Conservation (phyloP, 2,797 vertebrate genomes). For the Bovichtus variegatus region DNA sequence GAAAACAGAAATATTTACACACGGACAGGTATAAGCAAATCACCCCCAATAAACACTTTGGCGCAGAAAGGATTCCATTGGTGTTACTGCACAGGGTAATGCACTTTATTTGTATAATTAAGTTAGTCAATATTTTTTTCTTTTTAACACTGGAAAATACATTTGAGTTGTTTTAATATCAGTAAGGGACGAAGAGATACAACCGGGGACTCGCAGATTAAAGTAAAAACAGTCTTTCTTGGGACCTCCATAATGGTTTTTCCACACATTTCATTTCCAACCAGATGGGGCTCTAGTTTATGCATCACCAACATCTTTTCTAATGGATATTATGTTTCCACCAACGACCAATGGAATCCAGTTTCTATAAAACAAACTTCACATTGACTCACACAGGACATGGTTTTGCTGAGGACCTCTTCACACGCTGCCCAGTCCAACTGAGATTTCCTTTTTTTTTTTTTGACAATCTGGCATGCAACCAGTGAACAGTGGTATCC, state of each 20-base stretch:
- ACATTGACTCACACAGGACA: constrained; percentile 40
- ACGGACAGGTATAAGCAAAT: constrained; percentile 23
- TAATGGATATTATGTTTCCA: neutral
- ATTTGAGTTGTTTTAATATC: constrained; percentile 61
- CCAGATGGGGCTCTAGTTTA: neutral
- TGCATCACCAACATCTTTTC: neutral
- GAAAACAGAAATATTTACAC: constrained; percentile 39
- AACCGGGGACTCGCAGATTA: constrained; percentile 35
- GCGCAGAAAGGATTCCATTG: constrained; percentile 66
- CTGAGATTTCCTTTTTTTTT: constrained; percentile 57
- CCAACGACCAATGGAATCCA: constrained; percentile 50
- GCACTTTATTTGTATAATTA: constrained; percentile 48
- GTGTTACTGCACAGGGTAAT: constrained; percentile 48
- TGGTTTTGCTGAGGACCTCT: constrained; percentile 74
- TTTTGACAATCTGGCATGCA: constrained; percentile 49
- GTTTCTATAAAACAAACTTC: constrained; percentile 39
- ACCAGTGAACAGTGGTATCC: constrained; percentile 71
- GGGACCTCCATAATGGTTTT: neutral
- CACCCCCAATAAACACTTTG: constrained; percentile 46
- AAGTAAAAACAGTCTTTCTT: too few relatives aligned
- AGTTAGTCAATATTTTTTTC: constrained; percentile 61
- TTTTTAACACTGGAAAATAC: constrained; percentile 60
- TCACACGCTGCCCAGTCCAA: constrained; percentile 57
- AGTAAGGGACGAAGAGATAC: constrained; percentile 26
- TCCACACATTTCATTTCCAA: constrained; percentile 18